phyloP scores from a whole-genome alignment of 2,888 invertebrate genomes.

The Cantharis flavilabris region DNA sequence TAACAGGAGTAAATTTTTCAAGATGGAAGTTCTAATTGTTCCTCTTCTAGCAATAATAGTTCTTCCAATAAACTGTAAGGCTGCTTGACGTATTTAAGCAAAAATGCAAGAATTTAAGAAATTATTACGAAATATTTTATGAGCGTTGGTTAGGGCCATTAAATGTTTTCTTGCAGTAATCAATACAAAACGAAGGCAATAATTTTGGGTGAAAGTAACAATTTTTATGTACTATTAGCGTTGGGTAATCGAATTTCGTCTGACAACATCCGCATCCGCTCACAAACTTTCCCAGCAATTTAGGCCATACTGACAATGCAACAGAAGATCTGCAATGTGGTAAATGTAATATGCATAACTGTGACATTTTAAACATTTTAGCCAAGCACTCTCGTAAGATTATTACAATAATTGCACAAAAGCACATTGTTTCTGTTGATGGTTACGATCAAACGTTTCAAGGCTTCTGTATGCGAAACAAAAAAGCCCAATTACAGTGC shows the following conservation, averaged over 20 bases:
- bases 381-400: background rate
- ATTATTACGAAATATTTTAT: background rate
- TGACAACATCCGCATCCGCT: background rate
- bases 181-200: background rate
- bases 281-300: background rate
- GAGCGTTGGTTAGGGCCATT: background rate
- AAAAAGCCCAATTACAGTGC: background rate
- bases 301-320: background rate
- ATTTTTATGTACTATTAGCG: background rate
- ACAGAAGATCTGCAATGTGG: background rate
- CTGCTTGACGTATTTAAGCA: background rate
- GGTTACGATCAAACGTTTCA: background rate
- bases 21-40: background rate
- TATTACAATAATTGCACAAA: background rate
- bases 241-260: background rate
- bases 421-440: background rate
- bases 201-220: background rate
- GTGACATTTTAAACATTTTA: background rate
- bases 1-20: background rate
- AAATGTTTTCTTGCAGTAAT: background rate
- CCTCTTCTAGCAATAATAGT: background rate
- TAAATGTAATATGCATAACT: background rate
- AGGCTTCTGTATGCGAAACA: background rate
- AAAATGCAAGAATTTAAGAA: background rate
- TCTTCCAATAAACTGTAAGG: background rate